phyloP scores from a whole-genome alignment of 1,140 invertebrate species.

The Nasonia giraulti region DNA sequence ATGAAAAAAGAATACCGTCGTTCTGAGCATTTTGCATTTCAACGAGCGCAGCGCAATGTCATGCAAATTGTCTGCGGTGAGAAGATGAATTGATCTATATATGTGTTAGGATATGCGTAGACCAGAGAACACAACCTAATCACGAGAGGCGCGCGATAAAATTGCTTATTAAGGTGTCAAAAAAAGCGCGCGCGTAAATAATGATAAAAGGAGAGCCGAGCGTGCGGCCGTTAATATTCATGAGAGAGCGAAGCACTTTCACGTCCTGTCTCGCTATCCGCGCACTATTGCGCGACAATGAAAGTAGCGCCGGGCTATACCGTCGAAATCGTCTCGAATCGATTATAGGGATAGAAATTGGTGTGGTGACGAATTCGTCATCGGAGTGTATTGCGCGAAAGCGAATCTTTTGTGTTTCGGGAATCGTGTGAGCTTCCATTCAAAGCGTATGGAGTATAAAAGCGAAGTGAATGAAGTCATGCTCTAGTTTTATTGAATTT shows the following conservation, averaged over 20 bases:
- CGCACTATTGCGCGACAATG: slow-evolving; percentile 45
- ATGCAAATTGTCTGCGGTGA: slow-evolving; percentile 3
- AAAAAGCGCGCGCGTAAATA: background rate
- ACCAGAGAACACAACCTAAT: background rate
- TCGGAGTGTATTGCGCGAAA: background rate
- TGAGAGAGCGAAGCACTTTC: slow-evolving; percentile 51
- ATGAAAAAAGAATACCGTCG: background rate
- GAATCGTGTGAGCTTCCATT: background rate
- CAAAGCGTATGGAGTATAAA: background rate
- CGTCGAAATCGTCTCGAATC: slow-evolving; percentile 24
- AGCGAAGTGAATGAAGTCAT: background rate
- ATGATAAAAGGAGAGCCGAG: slow-evolving; percentile 12
- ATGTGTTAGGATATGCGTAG: too few species aligned
- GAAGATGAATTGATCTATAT: background rate
- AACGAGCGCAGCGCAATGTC: background rate
- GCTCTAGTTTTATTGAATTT: too few species aligned
- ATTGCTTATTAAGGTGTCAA: slow-evolving; percentile 32
- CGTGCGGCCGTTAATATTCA: slow-evolving; percentile 52
- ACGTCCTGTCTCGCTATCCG: slow-evolving; percentile 45
- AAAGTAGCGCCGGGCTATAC: slow-evolving; percentile 36
- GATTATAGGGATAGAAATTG: slow-evolving; percentile 25
- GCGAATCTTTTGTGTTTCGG: too few species aligned
- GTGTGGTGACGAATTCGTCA: too few species aligned
- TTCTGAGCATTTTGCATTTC: background rate
- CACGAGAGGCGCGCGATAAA: background rate